These are phyloP conservation scores for Erebia ligea DNA, from an alignment of 2,888 invertebrate species.

Conservation along the genomic window DNA sequence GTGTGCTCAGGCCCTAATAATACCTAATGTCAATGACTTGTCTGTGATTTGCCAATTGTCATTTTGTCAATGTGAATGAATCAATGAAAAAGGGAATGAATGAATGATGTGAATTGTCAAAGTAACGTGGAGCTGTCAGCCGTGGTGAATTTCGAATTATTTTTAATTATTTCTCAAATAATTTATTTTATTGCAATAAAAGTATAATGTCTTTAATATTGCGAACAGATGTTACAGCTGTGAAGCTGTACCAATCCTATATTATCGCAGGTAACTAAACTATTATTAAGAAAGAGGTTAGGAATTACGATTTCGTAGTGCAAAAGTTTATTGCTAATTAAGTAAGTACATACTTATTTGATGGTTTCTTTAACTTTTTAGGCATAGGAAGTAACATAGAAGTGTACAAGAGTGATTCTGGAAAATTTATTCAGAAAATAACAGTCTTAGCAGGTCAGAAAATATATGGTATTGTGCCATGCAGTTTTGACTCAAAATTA, in stretches of 20 bases:
- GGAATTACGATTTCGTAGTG: conserved; percentile 28
- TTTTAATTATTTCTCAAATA: not conserved
- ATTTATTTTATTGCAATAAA: not conserved
- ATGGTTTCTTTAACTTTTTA: conserved; percentile 51
- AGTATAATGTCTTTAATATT: conserved; percentile 48
- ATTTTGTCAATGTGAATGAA: no score
- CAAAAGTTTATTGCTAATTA: conserved; percentile 37
- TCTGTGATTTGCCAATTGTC: no score
- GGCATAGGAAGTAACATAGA: conserved; percentile 80
- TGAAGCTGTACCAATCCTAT: conserved; percentile 65
- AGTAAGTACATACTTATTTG: not conserved
- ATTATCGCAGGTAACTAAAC: conserved; percentile 73
- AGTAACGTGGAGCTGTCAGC: not conserved
- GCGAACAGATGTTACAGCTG: conserved; percentile 78
- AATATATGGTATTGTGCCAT: conserved; percentile 81
- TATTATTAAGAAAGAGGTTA: conserved; percentile 33
- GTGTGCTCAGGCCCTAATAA: not conserved
- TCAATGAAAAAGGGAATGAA: no score
- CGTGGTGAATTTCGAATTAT: not conserved
- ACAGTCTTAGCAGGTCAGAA: conserved; percentile 74
- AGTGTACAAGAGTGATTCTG: conserved; percentile 55
- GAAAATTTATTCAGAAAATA: conserved; percentile 50
- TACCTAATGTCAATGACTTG: not conserved
- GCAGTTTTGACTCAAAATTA: conserved; percentile 54
- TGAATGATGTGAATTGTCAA: no score